phyloP scores from a whole-genome alignment of 2,113 vertebrate genomes.

The Galeopterus variegatus region DNA sequence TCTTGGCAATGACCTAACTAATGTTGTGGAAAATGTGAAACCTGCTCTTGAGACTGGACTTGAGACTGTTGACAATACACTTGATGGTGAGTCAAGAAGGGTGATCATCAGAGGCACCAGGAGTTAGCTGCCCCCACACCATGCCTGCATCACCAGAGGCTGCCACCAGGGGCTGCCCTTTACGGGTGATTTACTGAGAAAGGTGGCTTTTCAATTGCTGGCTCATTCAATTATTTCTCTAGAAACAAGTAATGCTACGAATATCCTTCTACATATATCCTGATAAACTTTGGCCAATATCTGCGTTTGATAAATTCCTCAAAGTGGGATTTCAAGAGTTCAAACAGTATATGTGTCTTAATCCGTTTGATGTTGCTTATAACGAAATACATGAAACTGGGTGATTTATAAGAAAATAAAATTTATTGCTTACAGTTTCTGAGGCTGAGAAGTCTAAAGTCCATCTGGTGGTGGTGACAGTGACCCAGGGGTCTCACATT shows the following conservation, averaged over 20 bases:
- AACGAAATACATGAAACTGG: no score
- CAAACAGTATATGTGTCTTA: not conserved
- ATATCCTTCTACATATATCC: not conserved
- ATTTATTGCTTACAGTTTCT: no score
- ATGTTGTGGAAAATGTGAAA: rapidly evolving
- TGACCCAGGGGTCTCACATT: no score
- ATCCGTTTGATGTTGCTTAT: no score
- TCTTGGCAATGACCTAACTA: rapidly evolving
- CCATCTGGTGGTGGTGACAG: no score
- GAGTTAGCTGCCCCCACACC: not conserved
- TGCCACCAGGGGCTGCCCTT: not conserved
- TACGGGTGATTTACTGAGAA: not conserved
- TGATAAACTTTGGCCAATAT: not conserved
- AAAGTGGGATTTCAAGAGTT: constrained; percentile 43
- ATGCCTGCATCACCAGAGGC: not conserved
- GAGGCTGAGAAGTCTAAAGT: no score
- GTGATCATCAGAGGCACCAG: not conserved
- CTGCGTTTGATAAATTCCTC: not conserved
- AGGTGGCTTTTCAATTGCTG: not conserved
- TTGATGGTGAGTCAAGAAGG: not conserved
- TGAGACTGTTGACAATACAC: rapidly evolving
- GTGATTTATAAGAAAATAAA: no score
- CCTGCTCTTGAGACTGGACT: rapidly evolving
- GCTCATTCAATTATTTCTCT: not conserved
- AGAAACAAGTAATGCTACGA: not conserved